Evolutionary conservation across 2,113 vertebrate species (phyloP), one percentile per base, ranked within the genome.

Genomic region (Sylvicapra grimmia): DNA sequence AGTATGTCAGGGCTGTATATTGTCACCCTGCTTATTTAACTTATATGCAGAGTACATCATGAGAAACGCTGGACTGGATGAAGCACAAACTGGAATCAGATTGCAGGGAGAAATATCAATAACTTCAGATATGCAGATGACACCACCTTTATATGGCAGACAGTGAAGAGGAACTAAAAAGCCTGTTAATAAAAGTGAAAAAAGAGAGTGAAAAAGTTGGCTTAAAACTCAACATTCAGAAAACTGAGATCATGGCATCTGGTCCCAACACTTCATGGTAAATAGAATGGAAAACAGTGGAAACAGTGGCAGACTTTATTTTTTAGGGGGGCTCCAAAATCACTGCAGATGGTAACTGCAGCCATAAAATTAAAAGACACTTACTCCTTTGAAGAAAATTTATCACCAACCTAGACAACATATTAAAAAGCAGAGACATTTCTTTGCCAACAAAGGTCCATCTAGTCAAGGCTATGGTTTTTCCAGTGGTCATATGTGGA

Each of bases 21-120:
- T 72, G 0, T 72, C n/a, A 36, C 65, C 18, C 2, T 72, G 65
- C 9, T 23, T 72, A 72, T 36, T 72, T 72, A 72, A 72, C n/a
- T 72, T 36, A 6, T 1, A 3, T 72, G 19, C 65, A 72, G n/a
- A 72, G 9, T 1, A 72, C 65, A 72, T 23, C n/a, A 36, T 36
- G 65, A 72, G n/a, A 36, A 72, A 36, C 0, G 0, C 9, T 72
- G 4, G 19, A 3, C n/a, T 23, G 19, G 9, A 36, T 11, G 65
- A 72, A 72, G 4, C 65, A 72, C 18, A 72, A 65, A 10, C 65
- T 72, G n/a, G n/a, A 72, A 72, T 72, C 65, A 72, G 65, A 72
- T 72, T 72, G 19, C n/a, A 0, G 0, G 65, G 19, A 36, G 65
- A 72, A 72, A 72, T 36, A 36, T 11, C 65, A 72, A 6, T 36